phyloP scores from a whole-genome alignment of 2,797 vertebrate genomes.

The Brachymystax lenok region DNA sequence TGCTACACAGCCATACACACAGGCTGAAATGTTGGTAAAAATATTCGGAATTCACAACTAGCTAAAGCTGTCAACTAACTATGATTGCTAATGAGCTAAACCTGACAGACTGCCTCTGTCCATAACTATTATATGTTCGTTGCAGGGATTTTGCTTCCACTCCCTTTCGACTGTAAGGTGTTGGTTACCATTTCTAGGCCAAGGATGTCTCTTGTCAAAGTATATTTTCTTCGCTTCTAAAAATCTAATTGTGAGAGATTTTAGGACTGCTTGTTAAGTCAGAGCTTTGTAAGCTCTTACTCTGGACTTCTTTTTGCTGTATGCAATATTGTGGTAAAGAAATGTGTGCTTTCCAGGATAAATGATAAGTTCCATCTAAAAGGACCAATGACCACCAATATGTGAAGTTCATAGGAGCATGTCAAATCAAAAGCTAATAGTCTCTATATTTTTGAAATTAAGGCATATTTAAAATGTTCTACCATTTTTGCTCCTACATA shows the following conservation, averaged over 20 bases:
- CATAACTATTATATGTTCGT: not conserved
- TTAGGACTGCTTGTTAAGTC: not conserved
- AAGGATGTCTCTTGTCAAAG: not conserved
- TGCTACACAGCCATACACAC: slow-evolving; percentile 18
- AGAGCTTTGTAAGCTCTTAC: not conserved
- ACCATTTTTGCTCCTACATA: too few species aligned
- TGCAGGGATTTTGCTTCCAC: not conserved
- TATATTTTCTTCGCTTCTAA: not conserved
- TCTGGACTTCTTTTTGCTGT: not conserved
- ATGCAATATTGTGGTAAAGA: not conserved
- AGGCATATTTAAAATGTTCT: too few species aligned
- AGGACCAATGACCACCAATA: too few species aligned
- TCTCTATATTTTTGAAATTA: too few species aligned
- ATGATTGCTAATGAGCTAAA: not conserved
- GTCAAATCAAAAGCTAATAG: too few species aligned
- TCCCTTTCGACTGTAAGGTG: not conserved
- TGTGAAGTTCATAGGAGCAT: too few species aligned
- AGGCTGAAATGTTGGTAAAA: not conserved
- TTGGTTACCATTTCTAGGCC: not conserved
- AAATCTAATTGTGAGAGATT: not conserved
- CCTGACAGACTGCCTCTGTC: not conserved
- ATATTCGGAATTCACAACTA: not conserved
- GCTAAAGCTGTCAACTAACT: not conserved
- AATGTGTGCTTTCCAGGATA: not conserved
- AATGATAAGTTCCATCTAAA: not conserved